These are phyloP conservation scores for Charina bottae DNA, from an alignment of 2,113 vertebrate genomes.

Conservation along the genomic window DNA sequence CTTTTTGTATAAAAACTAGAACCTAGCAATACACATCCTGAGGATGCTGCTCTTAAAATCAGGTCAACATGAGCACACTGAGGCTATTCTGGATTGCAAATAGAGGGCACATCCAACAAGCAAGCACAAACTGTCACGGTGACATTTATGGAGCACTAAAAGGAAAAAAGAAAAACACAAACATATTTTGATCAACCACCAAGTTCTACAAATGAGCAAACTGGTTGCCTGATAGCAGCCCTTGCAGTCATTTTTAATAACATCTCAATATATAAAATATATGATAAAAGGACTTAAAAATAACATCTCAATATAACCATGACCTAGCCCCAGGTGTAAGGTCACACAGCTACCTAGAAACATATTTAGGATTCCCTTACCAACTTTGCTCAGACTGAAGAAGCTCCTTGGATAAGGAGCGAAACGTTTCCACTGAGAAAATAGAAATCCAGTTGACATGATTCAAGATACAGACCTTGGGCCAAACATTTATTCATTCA, in stretches of 20 bases:
- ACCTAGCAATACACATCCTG: neutral
- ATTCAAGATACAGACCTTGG: too few relatives aligned
- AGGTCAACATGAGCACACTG: neutral
- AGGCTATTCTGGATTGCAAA: constrained; percentile 4
- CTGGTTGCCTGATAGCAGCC: neutral
- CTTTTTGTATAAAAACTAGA: neutral
- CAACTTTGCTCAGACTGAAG: too few relatives aligned
- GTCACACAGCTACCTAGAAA: too few relatives aligned
- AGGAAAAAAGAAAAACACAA: neutral
- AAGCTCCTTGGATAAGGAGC: too few relatives aligned
- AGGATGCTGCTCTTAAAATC: neutral
- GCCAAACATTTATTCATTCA: neutral
- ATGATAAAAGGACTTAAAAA: too few relatives aligned
- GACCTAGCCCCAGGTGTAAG: too few relatives aligned
- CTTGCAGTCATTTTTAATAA: too few relatives aligned
- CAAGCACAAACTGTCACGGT: neutral
- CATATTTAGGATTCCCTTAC: too few relatives aligned
- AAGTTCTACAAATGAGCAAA: neutral
- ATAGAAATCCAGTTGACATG: too few relatives aligned
- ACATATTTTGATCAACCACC: neutral
- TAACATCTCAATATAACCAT: too few relatives aligned
- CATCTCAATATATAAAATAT: too few relatives aligned
- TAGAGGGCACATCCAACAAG: neutral
- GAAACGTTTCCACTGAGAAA: too few relatives aligned
- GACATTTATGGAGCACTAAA: neutral